Conservation (phyloP, 2,888 invertebrate species). For the Dromius quadrimaculatus region DNA sequence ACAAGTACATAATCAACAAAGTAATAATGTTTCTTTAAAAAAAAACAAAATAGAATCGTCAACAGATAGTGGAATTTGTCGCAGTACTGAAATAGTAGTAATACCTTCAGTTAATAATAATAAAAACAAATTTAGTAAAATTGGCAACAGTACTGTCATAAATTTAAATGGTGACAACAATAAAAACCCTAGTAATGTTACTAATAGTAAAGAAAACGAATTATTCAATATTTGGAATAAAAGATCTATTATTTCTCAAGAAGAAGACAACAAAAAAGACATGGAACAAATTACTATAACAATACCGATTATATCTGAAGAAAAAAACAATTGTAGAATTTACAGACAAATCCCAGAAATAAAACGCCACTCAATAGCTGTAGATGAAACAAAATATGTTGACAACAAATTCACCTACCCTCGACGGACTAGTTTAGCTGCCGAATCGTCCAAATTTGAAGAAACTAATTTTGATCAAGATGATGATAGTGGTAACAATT, state of each 20-base stretch:
- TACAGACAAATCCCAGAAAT: slow-evolving; percentile 56
- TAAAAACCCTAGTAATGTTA: background rate
- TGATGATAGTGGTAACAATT: slow-evolving; percentile 63
- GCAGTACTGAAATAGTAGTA: slow-evolving; percentile 76
- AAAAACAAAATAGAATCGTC: slow-evolving; percentile 76
- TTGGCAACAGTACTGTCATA: slow-evolving; percentile 59
- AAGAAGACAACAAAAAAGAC: slow-evolving; percentile 55
- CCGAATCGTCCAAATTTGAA: slow-evolving; percentile 47
- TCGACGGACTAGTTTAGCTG: slow-evolving; percentile 60
- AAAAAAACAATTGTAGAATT: slow-evolving; percentile 45
- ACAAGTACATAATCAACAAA: slow-evolving; percentile 65
- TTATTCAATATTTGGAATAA: slow-evolving; percentile 54
- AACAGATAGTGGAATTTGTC: slow-evolving; percentile 82
- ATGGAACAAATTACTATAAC: slow-evolving; percentile 63
- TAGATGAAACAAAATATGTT: slow-evolving; percentile 70
- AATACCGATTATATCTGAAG: slow-evolving; percentile 62
- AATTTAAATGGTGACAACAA: slow-evolving; percentile 62
- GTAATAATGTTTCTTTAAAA: slow-evolving; percentile 53
- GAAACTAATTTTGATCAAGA: slow-evolving; percentile 52
- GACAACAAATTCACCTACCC: slow-evolving; percentile 57
- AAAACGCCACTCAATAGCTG: slow-evolving; percentile 72
- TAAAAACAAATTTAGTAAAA: slow-evolving; percentile 39
- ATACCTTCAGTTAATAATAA: slow-evolving; percentile 62
- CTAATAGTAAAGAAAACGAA: slow-evolving; percentile 54
- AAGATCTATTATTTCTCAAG: slow-evolving; percentile 34